phyloP scores from a whole-genome alignment of 2,113 vertebrate species.

The Macrotus californicus region DNA sequence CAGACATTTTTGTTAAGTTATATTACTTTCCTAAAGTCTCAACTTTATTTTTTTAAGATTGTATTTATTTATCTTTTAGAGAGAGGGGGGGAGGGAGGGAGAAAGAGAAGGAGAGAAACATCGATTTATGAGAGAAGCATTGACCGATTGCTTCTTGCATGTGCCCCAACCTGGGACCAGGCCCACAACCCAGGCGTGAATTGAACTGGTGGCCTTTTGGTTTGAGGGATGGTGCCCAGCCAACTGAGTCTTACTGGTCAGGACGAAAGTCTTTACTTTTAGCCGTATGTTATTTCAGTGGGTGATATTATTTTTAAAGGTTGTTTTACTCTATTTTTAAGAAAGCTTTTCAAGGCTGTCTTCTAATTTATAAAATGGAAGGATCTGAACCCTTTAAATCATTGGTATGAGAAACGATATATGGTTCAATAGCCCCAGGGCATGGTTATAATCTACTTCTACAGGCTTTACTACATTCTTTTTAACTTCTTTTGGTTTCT shows the following conservation, averaged over 20 bases:
- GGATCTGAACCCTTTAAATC: not conserved
- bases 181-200: no score
- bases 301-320: slow-evolving; percentile 10
- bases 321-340: slow-evolving; percentile 44
- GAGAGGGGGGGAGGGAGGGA: no score
- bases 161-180: no score
- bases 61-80: no score
- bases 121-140: no score
- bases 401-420: not conserved
- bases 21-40: not conserved
- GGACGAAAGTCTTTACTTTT: not conserved
- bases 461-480: not conserved
- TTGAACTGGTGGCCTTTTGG: no score
- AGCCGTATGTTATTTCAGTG: slow-evolving; percentile 28
- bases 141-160: no score
- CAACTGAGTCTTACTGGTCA: no score
- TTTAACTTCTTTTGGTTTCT: not conserved
- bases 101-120: no score
- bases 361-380: slow-evolving; percentile 3
- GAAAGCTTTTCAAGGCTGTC: not conserved
- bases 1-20: not conserved
- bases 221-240: no score
- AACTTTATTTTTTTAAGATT: not conserved
- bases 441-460: not conserved
- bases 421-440: not conserved